Base-by-base conservation (phyloP, 1,140 invertebrate species). In the Drosophila pectinifera region DNA sequence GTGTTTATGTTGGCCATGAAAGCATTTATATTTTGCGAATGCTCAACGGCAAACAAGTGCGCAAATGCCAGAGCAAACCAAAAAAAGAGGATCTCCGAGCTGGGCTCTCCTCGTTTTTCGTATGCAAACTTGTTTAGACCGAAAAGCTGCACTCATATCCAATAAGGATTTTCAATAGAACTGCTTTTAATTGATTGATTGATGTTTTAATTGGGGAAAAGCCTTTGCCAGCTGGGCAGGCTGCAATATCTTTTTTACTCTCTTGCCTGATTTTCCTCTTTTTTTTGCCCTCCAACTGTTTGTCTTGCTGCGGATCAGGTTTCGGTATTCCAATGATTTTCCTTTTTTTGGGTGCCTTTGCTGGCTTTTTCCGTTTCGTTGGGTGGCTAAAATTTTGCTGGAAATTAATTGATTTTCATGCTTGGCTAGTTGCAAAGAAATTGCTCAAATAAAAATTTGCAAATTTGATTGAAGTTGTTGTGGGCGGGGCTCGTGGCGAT, bases 121-220 rank as follows among this genome's bases (percentile, higher is more conserved):
- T 16, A 80, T 34, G 53, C 56, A 81, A 68, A 72, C 75, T 86
- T 88, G 84, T 88, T 86, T 86, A 82, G 82, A 74, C 64, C 55
- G 58, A 53, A 56, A 72, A 67, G 53, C 64, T 75, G 72, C 70
- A 82, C 75, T 86, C 81, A 84, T 83, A 85, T 84, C 75, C 73
- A 73, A 74, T 56, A 63, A 84, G 79, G 78, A 80, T 85, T 85
- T 83, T 74, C 63, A 72, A 76, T 89, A 82, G 80, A 89, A 89
- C 84, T 84, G 61, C 80, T 89, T 89, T 89, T 89, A 89, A 89
- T 89, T 89, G 84, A 89, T 89, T 89, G 84, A 89, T 89, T 89
- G 84, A 89, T 89, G 84, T 89, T 89, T 89, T 89, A 89, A 89
- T 89, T 89, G 84, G 83, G 73, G 80, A 84, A 89, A 89, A 83